These are phyloP conservation scores for Tachyglossus aculeatus DNA, from an alignment of 2,797 vertebrate genomes.

Conservation along the genomic window DNA sequence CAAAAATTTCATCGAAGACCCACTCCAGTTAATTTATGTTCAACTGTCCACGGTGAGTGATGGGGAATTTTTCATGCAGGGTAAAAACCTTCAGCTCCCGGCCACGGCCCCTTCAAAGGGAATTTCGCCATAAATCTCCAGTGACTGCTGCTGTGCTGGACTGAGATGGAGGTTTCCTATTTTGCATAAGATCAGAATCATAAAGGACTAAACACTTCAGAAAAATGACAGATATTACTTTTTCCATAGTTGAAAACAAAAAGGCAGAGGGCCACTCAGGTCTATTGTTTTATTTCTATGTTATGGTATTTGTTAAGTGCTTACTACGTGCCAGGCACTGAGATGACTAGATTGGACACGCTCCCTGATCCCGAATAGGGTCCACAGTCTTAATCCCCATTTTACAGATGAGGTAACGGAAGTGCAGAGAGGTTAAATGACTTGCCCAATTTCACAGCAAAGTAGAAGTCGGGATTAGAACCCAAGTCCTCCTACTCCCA, in stretches of 20 bases:
- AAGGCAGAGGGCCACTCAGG: too few relatives aligned
- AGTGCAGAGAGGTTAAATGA: not conserved
- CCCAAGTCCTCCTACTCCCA: not conserved
- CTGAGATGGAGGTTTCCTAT: too few relatives aligned
- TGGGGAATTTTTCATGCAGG: slow-evolving; percentile 19
- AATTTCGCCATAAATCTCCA: slow-evolving; percentile 48
- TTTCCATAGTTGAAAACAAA: too few relatives aligned
- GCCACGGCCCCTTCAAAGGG: slow-evolving; percentile 18
- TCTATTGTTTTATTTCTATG: too few relatives aligned
- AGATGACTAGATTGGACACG: too few relatives aligned
- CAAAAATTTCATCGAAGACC: slow-evolving; percentile 53
- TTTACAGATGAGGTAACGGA: not conserved
- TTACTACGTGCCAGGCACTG: too few relatives aligned
- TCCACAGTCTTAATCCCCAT: too few relatives aligned
- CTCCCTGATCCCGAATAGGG: too few relatives aligned
- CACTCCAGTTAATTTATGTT: slow-evolving; percentile 50
- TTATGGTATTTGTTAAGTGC: too few relatives aligned
- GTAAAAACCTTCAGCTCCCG: not conserved
- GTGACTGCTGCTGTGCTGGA: slow-evolving; percentile 9
- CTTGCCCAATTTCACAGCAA: not conserved
- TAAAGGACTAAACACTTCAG: too few relatives aligned
- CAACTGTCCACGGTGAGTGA: slow-evolving; percentile 37
- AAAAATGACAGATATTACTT: too few relatives aligned
- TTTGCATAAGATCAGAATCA: too few relatives aligned
- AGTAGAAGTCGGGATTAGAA: not conserved